Percentiles rank a stretch among this genome's conserved stretches.
phyloP scores from a whole-genome alignment of 2,797 vertebrate genomes.

The Tenualosa ilisha region DNA sequence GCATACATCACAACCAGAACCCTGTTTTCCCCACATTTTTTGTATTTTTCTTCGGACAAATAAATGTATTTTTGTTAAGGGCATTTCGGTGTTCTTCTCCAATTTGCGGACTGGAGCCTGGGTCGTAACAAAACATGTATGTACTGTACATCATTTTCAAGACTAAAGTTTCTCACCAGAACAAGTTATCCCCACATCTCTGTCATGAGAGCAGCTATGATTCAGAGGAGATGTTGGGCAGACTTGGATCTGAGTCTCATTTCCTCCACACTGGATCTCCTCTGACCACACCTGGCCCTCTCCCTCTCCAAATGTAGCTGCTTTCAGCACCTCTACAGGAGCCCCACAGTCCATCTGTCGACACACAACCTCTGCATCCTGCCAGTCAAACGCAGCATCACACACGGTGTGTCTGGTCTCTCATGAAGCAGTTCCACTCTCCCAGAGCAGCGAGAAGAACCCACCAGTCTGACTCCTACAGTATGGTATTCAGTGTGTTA shows the following conservation, averaged over 20 bases:
- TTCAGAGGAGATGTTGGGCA: conserved; percentile 31
- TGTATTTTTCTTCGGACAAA: no score
- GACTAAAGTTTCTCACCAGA: conserved; percentile 27
- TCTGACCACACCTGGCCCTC: conserved; percentile 41
- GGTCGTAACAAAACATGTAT: no score
- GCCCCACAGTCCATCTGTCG: conserved; percentile 67
- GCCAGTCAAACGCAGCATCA: conserved; percentile 65
- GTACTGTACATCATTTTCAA: no score
- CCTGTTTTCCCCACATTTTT: no score
- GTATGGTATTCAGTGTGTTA: background rate
- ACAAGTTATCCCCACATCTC: conserved; percentile 49
- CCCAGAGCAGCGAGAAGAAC: conserved; percentile 43
- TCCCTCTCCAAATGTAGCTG: conserved; percentile 54
- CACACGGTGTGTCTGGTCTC: conserved; percentile 53
- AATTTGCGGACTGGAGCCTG: no score
- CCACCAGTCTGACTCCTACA: conserved; percentile 28
- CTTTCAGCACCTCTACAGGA: conserved; percentile 53
- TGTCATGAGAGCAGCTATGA: conserved; percentile 40
- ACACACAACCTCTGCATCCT: conserved; percentile 69
- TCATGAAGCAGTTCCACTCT: background rate
- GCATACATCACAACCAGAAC: no score
- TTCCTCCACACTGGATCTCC: background rate
- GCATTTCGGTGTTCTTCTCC: no score
- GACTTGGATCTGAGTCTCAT: background rate
- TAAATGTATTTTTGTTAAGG: no score